Conservation (phyloP, 2,113 vertebrate species). For the Spea bombifrons region DNA sequence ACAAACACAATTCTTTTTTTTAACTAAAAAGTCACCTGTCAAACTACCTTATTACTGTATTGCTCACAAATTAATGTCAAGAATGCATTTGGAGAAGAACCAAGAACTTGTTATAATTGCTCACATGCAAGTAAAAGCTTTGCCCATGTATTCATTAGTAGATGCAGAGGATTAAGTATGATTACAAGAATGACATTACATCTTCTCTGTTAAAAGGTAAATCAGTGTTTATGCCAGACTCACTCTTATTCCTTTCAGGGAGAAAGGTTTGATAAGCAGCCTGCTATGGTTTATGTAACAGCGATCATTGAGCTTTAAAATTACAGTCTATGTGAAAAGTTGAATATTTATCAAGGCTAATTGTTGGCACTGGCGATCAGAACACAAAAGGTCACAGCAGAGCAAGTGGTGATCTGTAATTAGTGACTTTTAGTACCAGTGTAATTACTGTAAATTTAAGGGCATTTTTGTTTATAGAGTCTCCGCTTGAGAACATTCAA, state of each 20-base stretch:
- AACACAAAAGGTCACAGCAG: constrained; percentile 63
- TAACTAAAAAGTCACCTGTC: constrained; percentile 56
- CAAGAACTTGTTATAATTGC: constrained; percentile 67
- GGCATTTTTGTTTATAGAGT: constrained; percentile 49
- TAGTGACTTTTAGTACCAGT: constrained; percentile 66
- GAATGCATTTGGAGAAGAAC: constrained; percentile 66
- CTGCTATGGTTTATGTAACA: constrained; percentile 60
- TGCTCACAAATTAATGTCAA: constrained; percentile 66
- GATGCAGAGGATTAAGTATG: constrained; percentile 70
- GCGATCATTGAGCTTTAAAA: constrained; percentile 68
- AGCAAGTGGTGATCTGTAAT: constrained; percentile 65
- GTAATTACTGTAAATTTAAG: constrained; percentile 68
- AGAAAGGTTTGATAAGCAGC: constrained; percentile 65
- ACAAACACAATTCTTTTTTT: neutral
- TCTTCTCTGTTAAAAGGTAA: constrained; percentile 66
- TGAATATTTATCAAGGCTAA: constrained; percentile 88
- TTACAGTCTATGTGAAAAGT: constrained; percentile 78
- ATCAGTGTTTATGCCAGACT: constrained; percentile 69
- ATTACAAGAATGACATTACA: constrained; percentile 68
- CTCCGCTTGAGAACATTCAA: constrained; percentile 38
- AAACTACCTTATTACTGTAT: constrained; percentile 52
- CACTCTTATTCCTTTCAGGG: constrained; percentile 60
- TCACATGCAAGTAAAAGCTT: constrained; percentile 67
- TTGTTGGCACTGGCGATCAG: constrained; percentile 73
- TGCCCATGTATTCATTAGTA: constrained; percentile 72